Base-by-base conservation (phyloP, 2,113 vertebrate genomes). In the Jaculus jaculus region DNA sequence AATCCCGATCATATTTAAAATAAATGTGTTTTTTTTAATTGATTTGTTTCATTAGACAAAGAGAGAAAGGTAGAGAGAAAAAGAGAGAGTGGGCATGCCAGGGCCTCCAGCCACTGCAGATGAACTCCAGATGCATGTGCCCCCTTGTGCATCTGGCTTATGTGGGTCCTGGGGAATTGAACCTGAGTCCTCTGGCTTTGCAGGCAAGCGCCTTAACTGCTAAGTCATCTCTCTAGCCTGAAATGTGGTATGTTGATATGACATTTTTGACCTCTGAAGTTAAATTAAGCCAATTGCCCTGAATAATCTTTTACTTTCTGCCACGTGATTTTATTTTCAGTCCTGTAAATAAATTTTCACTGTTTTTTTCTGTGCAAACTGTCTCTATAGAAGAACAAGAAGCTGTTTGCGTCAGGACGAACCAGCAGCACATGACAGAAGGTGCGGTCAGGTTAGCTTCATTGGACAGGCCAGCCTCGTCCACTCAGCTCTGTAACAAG, bases 341-440 rank as follows among this genome's bases (percentile, higher is more conserved):
- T 85, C 47, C 39, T 88, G 34, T 81, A 84, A 75, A 91, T 71
- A n/a, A n/a, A n/a, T 88, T 42, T 58, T 23, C 54, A 39, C 13
- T 24, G 1, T 94, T 92, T 95, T 91, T 32, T 80, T 89, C 74
- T 72, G 66, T 26, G 77, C 60, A 90, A 20, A 86, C 11, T 89
- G 60, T 32, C 54, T 92, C 16, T 79, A 1, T 79, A 68, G 73
- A 93, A 87, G 86, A 92, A 34, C 75, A 71, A 30, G 60, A 51
- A 68, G 42, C 34, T 63, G 28, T 88, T 91, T 94, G 73, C 54
- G 91, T 92, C 84, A 95, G 75, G 83, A 77, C 72, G 91, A 54
- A 90, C 37, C 89, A 80, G 20, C 60, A 34, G 47, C 60, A 26
- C 65, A 82, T 51, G 58, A 71, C 37, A 47, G 75, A 89, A 65